phyloP scores from a whole-genome alignment of 1,140 invertebrate species.

The Drosophila biarmipes region DNA sequence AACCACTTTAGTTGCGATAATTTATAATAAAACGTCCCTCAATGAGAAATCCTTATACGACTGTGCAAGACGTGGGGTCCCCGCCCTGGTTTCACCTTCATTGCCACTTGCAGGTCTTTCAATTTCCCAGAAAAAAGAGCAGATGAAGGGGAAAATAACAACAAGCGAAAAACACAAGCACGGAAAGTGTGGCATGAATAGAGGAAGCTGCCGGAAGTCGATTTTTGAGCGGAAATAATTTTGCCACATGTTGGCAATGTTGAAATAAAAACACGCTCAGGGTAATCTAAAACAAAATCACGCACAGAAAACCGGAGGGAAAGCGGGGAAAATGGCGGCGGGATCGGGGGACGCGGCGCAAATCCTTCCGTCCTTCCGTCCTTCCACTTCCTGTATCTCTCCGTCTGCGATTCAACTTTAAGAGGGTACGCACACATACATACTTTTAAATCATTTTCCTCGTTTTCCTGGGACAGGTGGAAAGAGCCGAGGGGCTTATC shows the following conservation, averaged over 20 bases:
- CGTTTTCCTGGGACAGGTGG: conserved; percentile 1
- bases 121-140: conserved; percentile 56
- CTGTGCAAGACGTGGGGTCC: not conserved
- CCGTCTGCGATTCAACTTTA: conserved; percentile 3
- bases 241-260: conserved; percentile 78
- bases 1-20: too few species aligned
- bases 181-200: conserved; percentile 34
- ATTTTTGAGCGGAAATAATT: conserved; percentile 80
- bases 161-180: not conserved
- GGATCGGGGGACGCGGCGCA: conserved; percentile 28
- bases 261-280: conserved; percentile 54
- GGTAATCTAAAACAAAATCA: conserved; percentile 53
- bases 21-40: too few species aligned
- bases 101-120: conserved; percentile 19
- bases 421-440: not conserved
- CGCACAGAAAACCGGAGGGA: conserved; percentile 17
- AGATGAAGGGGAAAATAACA: conserved; percentile 9
- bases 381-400: conserved; percentile 11
- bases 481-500: not conserved
- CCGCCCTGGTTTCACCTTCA: not conserved
- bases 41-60: too few species aligned
- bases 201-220: conserved; percentile 61
- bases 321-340: not conserved
- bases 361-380: conserved; percentile 40
- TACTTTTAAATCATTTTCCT: conserved; percentile 29